Percentiles rank a stretch among this genome's conserved stretches.
These are phyloP conservation scores for Mythimna lalbum DNA, from an alignment of 2,888 invertebrate genomes.

Conservation along the genomic window DNA sequence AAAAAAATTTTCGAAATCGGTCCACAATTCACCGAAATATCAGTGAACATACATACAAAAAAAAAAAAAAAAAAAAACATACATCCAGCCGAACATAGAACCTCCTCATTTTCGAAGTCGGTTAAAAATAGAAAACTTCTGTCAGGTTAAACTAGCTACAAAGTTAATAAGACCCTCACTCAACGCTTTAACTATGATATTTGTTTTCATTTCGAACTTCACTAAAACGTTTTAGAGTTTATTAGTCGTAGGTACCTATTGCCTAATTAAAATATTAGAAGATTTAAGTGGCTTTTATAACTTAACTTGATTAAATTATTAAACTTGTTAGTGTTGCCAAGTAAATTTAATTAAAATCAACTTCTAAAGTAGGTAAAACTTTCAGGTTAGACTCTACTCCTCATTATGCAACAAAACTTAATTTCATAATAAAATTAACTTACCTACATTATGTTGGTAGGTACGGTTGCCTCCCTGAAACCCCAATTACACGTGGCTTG, in stretches of 20 bases:
- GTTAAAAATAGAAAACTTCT: no score
- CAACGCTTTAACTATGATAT: no score
- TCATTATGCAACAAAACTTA: constrained; percentile 40
- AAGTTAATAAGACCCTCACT: constrained; percentile 4
- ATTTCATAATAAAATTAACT: constrained; percentile 32
- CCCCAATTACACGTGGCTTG: constrained; percentile 34
- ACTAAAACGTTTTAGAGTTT: constrained; percentile 22
- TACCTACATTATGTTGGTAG: neutral
- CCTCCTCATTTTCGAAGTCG: no score
- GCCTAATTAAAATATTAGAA: constrained; percentile 41
- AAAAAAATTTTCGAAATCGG: no score
- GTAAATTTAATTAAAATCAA: constrained; percentile 43
- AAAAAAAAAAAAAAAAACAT: no score
- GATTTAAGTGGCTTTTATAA: constrained; percentile 38
- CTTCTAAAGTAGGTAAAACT: constrained; percentile 28
- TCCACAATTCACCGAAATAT: no score
- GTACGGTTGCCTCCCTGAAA: constrained; percentile 10
- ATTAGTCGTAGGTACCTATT: neutral
- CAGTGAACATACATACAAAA: no score
- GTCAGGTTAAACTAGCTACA: neutral
- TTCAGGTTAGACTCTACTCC: constrained; percentile 27
- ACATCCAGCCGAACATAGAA: no score
- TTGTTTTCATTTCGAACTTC: constrained; percentile 11
- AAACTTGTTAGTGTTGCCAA: constrained; percentile 48
- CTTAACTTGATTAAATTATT: constrained; percentile 40